A percentile compares a stretch with the other conserved stretches of the same genome.
phyloP scores from a whole-genome alignment of 2,888 invertebrate genomes.

The Sphaeridia pumilis region DNA sequence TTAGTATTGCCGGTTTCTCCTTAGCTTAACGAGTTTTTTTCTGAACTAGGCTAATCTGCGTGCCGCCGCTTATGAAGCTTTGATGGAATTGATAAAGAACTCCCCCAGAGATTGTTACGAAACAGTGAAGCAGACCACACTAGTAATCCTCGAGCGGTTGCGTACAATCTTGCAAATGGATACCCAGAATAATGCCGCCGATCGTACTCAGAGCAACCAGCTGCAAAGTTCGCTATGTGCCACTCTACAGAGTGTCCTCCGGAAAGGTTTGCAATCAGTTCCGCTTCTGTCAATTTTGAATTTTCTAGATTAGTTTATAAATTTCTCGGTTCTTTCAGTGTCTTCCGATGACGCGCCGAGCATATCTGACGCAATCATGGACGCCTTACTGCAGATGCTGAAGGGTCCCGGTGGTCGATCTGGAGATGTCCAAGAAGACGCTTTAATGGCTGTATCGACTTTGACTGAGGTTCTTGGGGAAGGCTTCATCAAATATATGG shows the following conservation, averaged over 20 bases:
- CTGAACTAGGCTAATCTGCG: slow-evolving; percentile 88
- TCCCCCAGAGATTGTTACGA: slow-evolving; percentile 94
- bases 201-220: slow-evolving; percentile 89
- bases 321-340: no score
- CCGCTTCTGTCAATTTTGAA: no score
- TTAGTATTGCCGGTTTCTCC: no score
- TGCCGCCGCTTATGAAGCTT: slow-evolving; percentile 94
- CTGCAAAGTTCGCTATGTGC: slow-evolving; percentile 92
- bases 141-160: slow-evolving; percentile 85
- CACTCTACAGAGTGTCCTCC: slow-evolving; percentile 81
- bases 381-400: slow-evolving; percentile 89
- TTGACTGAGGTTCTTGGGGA: slow-evolving; percentile 86
- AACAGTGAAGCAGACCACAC: slow-evolving; percentile 89
- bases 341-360: slow-evolving; percentile 88
- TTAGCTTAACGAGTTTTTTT: no score
- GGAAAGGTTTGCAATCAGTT: no score
- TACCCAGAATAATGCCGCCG: slow-evolving; percentile 67
- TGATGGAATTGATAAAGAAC: slow-evolving; percentile 99
- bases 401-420: slow-evolving; percentile 76
- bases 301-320: no score
- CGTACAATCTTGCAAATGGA: slow-evolving; percentile 95
- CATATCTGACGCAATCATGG: slow-evolving; percentile 96
- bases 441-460: slow-evolving; percentile 91
- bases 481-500: slow-evolving; percentile 93
- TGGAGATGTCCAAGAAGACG: slow-evolving; percentile 95